These are phyloP conservation scores for Pelodytes ibericus DNA, from an alignment of 2,797 vertebrate species.

Conservation along the genomic window DNA sequence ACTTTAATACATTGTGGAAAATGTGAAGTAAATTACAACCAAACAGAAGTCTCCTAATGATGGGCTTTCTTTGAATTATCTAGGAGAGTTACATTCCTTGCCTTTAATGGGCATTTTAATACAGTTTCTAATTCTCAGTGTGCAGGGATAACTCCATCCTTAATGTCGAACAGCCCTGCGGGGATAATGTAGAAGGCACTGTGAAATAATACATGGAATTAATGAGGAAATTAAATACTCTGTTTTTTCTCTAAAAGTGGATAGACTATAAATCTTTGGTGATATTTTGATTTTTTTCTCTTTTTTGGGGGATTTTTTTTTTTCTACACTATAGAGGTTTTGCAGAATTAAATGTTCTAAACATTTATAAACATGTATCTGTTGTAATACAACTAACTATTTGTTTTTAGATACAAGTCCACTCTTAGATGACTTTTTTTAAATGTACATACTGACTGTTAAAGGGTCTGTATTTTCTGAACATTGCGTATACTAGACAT, in stretches of 20 bases:
- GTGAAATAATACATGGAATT: conserved; percentile 4
- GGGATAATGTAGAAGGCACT: conserved; percentile 38
- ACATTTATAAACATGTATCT: no score
- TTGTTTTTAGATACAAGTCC: no score
- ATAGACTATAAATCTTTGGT: conserved; percentile 13
- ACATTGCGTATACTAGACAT: no score
- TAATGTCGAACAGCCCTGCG: conserved; percentile 40
- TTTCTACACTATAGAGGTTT: no score
- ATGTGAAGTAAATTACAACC: conserved; percentile 1
- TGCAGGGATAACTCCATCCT: conserved; percentile 40
- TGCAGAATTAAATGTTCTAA: no score
- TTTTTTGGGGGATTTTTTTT: no score
- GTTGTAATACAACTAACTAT: no score
- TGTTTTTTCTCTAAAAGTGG: conserved; percentile 65
- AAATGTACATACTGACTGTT: no score
- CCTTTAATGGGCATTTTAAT: conserved; percentile 45
- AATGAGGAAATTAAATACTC: background rate
- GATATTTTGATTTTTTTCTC: background rate
- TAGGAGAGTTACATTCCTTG: conserved; percentile 30
- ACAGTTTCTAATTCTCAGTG: conserved; percentile 42
- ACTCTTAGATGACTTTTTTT: no score
- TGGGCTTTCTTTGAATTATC: conserved; percentile 20
- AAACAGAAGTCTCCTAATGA: conserved; percentile 3
- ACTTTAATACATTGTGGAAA: no score
- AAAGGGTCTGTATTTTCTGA: no score